A percentile compares a stretch with the other conserved stretches of the same genome.
These are phyloP conservation scores for Periplaneta americana DNA, from an alignment of 1,140 invertebrate species.

Conservation along the genomic window DNA sequence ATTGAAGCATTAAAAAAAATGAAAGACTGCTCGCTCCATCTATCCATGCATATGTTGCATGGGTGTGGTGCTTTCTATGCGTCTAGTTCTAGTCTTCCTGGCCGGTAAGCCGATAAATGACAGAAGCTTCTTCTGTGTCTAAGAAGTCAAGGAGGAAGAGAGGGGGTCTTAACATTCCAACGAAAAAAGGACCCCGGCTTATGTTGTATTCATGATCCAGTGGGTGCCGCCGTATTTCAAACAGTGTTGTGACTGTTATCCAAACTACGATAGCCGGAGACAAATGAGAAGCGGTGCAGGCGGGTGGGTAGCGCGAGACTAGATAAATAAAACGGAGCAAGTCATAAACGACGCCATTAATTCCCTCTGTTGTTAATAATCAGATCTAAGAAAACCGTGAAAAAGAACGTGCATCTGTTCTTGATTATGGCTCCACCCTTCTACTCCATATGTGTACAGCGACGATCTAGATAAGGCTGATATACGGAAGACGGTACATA, in stretches of 20 bases:
- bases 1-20: background rate
- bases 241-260: background rate
- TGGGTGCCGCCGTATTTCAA: background rate
- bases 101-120: background rate
- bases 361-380: too few species aligned
- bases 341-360: background rate
- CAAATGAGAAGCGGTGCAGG: background rate
- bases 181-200: background rate
- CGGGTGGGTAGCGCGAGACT: background rate
- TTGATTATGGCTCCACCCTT: too few species aligned
- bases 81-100: background rate
- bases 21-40: background rate
- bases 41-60: background rate
- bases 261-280: background rate
- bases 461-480: too few species aligned
- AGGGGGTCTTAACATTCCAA: background rate
- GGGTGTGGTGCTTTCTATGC: background rate
- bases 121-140: background rate
- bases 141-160: background rate
- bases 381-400: too few species aligned
- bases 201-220: background rate
- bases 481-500: too few species aligned
- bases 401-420: too few species aligned
- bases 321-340: background rate
- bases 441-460: too few species aligned